Percentiles rank a stretch among this genome's conserved stretches.
Conservation (phyloP, 2,888 invertebrate genomes). For the Limnephilus auricula region DNA sequence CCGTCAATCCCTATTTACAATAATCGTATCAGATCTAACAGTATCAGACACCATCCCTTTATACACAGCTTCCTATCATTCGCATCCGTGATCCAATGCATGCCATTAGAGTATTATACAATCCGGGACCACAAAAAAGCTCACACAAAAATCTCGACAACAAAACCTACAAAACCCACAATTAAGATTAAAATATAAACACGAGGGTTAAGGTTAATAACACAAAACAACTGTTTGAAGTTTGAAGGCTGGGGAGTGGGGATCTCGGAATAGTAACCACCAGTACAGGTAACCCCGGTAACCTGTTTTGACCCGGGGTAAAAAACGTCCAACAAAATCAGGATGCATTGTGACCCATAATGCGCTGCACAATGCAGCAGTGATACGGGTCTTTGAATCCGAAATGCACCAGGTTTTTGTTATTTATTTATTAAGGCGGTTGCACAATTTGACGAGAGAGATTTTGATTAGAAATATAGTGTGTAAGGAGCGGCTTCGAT, state of each 20-base stretch:
- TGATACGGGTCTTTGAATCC: slow-evolving; percentile 17
- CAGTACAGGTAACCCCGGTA: slow-evolving; percentile 52
- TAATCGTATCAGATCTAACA: slow-evolving; percentile 51
- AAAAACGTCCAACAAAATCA: slow-evolving; percentile 46
- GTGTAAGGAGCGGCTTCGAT: too few species aligned
- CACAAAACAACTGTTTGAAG: slow-evolving; percentile 51
- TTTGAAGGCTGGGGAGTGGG: slow-evolving; percentile 9
- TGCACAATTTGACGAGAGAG: slow-evolving; percentile 38
- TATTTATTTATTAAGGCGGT: not conserved
- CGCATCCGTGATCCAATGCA: slow-evolving; percentile 46
- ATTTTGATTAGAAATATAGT: not conserved
- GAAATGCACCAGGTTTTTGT: slow-evolving; percentile 6
- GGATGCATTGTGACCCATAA: slow-evolving; percentile 30
- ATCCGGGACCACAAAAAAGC: slow-evolving; percentile 38
- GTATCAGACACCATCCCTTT: slow-evolving; percentile 56
- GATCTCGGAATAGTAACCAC: not conserved
- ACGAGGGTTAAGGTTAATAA: slow-evolving; percentile 55
- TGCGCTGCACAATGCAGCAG: not conserved
- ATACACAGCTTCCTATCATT: slow-evolving; percentile 37
- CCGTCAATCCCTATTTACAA: slow-evolving; percentile 56
- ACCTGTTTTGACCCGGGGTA: slow-evolving; percentile 55
- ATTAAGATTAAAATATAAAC: slow-evolving; percentile 58
- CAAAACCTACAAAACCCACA: slow-evolving; percentile 55
- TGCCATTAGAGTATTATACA: slow-evolving; percentile 41
- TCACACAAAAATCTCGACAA: slow-evolving; percentile 44